Conservation (phyloP, 2,113 vertebrate genomes). For the Labeo catla region DNA sequence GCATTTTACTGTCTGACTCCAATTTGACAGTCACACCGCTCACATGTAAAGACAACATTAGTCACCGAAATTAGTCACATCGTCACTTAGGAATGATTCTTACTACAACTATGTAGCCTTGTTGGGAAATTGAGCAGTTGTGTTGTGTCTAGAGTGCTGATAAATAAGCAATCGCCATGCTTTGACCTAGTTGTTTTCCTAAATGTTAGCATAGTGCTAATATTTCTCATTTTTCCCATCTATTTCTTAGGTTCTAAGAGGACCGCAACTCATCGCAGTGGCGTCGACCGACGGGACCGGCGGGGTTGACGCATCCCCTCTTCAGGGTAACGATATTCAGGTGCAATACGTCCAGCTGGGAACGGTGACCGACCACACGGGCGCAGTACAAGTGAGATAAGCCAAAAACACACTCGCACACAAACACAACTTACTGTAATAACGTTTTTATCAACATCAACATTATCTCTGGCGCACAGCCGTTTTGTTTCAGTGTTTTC, state of each 20-base stretch:
- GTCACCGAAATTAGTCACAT: slow-evolving; percentile 6
- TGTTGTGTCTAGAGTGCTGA: not conserved
- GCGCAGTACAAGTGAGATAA: slow-evolving; percentile 82
- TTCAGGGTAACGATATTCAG: slow-evolving; percentile 94
- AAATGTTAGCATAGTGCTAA: not conserved
- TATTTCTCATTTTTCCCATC: not conserved
- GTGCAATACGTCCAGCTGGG: slow-evolving; percentile 97
- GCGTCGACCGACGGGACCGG: slow-evolving; percentile 88
- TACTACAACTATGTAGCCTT: not conserved
- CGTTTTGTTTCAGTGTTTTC: not conserved
- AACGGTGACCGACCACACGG: slow-evolving; percentile 86
- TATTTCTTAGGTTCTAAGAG: slow-evolving; percentile 85
- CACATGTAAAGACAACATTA: not conserved
- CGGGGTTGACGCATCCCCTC: slow-evolving; percentile 86
- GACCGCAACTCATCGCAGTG: slow-evolving; percentile 93
- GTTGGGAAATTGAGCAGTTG: slow-evolving; percentile 1
- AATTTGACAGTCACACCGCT: not conserved
- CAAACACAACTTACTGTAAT: not conserved
- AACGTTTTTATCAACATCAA: not conserved
- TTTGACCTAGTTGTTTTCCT: not conserved
- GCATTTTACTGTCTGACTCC: not conserved
- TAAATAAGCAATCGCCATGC: not conserved
- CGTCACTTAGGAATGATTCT: not conserved
- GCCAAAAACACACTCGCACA: not conserved
- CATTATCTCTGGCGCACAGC: not conserved